Base-by-base conservation (phyloP, 2,113 vertebrate genomes). In the Agapornis roseicollis region DNA sequence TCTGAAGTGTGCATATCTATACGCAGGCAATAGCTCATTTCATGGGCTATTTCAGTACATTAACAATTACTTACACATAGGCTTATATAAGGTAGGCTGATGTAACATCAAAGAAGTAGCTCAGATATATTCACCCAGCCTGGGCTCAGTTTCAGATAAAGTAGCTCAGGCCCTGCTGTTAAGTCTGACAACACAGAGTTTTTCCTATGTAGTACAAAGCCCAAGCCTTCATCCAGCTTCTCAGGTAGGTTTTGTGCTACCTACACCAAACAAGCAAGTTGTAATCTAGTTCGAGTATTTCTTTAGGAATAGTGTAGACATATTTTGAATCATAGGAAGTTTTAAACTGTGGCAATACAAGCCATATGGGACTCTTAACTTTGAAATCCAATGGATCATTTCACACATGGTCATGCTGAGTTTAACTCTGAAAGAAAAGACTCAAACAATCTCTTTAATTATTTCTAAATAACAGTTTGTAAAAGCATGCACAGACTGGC, bases 321-420 rank as follows among this genome's bases (percentile, higher is more conserved):
- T 82, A 77, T 70, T 92, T 95, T 78, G 39, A 92, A 33, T 80
- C 37, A 50, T 29, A 68, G 41, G 31, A 94, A 93, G 37, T 91
- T 94, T 93, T 65, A 65, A 91, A 88, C 74, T 88, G 39, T 85
- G 74, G 58, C 28, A 69, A 58, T 96, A 53, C 27, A 65, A 94
- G 92, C 88, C 96, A 93, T 96, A 95, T 96, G 95, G 88, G 82
- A 85, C 80, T 88, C 63, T 93, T 89, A 93, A 93, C 93, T 94
- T 94, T 82, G 85, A 96, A 97, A 97, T 95, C 74, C 69, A 82
- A 93, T 93, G 92, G 85, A 94, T 95, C 70, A 24, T 96, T 95
- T 94, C 92, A 91, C 90, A 95, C 90, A 93, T 91, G 95, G 90
- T 95, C 92, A 88, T 95, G 96, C 92, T 94, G 94, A 94, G 90